phyloP scores from a whole-genome alignment of 92 coral and sea anemone genomes.

The Parazoanthus swiftii region DNA sequence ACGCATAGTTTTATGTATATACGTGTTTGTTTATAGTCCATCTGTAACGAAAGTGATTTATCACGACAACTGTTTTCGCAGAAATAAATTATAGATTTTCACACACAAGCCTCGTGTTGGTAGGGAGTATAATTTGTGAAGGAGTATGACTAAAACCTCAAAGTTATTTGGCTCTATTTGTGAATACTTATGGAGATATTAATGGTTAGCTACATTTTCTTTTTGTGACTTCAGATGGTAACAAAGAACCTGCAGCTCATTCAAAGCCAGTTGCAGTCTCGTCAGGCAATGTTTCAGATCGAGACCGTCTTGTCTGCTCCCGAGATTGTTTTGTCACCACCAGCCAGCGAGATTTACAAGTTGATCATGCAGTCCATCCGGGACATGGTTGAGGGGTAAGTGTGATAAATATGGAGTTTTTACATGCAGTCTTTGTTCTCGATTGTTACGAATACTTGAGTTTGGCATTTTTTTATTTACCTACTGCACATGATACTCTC shows the following conservation, averaged over 20 bases:
- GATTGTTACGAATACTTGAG: not conserved
- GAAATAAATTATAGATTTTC: too few species aligned
- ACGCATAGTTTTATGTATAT: too few species aligned
- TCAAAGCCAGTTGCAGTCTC: conserved; percentile 76
- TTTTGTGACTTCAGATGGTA: conserved; percentile 75
- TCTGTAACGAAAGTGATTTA: too few species aligned
- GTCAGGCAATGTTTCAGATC: conserved; percentile 89
- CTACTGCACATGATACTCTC: too few species aligned
- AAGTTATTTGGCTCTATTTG: too few species aligned
- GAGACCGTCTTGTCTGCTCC: conserved; percentile 97
- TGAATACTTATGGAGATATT: too few species aligned
- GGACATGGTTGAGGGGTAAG: conserved; percentile 99
- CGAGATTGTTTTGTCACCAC: conserved; percentile 92
- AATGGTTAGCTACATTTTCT: not conserved
- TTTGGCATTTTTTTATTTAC: too few species aligned
- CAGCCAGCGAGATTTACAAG: conserved; percentile 92
- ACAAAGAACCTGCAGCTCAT: conserved; percentile 85
- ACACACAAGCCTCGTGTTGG: too few species aligned
- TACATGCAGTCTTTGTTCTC: not conserved
- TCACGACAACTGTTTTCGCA: too few species aligned
- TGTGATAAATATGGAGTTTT: not conserved
- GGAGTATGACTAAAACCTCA: too few species aligned
- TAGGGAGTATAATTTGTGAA: too few species aligned
- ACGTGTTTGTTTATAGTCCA: too few species aligned
- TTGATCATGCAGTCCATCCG: conserved; percentile 89